phyloP scores from a whole-genome alignment of 2,888 invertebrate genomes.

The Rosalia funebris region DNA sequence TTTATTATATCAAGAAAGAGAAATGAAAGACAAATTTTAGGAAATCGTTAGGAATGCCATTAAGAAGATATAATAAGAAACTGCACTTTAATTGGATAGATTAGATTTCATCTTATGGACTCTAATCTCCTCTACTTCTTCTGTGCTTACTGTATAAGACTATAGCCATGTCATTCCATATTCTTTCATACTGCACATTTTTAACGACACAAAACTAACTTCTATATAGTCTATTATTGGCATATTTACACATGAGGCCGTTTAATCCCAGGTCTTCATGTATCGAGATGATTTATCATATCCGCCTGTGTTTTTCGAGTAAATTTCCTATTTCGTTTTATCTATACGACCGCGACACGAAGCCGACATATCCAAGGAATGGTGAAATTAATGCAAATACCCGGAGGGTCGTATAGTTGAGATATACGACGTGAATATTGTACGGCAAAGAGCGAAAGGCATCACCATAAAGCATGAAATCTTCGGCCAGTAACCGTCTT shows the following conservation, averaged over 20 bases:
- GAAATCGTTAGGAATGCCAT: too few species aligned
- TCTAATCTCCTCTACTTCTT: too few species aligned
- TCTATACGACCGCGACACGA: not conserved
- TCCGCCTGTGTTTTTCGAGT: not conserved
- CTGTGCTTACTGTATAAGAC: too few species aligned
- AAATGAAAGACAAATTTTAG: too few species aligned
- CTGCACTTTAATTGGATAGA: too few species aligned
- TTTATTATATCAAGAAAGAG: too few species aligned
- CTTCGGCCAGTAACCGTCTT: slow-evolving; percentile 46
- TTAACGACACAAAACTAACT: too few species aligned
- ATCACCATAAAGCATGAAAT: slow-evolving; percentile 37
- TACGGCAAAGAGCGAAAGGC: slow-evolving; percentile 38
- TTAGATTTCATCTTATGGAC: too few species aligned
- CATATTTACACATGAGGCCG: not conserved
- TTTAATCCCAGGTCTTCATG: not conserved
- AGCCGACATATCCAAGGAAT: slow-evolving; percentile 33
- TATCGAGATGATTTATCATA: not conserved
- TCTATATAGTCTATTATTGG: not conserved
- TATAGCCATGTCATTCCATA: too few species aligned
- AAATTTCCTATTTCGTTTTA: slow-evolving; percentile 4
- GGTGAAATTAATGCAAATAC: slow-evolving; percentile 43
- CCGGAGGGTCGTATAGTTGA: slow-evolving; percentile 33
- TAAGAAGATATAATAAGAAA: too few species aligned
- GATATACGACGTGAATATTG: slow-evolving; percentile 43
- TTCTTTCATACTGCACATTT: too few species aligned